Base-by-base conservation (phyloP, 2,888 invertebrate genomes). In the Ennomos fuscantarius region DNA sequence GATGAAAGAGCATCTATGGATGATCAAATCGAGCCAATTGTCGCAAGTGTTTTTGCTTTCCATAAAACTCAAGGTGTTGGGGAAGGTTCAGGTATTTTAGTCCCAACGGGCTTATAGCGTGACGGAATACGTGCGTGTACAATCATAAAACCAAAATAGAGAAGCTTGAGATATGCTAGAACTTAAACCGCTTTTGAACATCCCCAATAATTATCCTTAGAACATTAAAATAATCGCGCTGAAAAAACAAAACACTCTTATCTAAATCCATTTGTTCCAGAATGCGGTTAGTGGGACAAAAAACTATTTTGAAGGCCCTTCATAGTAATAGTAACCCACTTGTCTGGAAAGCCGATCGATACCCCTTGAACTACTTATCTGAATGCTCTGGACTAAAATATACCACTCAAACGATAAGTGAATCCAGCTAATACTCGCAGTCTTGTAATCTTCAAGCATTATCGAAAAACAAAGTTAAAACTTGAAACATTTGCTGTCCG, bases 211-310 rank as follows among this genome's bases (percentile, higher is more conserved):
- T 53, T 52, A 60, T 63, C 45, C 45, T 56, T 60, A 50, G 58
- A 51, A 63, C 63, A 61, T 63, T 67, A 65, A 63, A 65, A 62
- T 51, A 55, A 64, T 66, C 65, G 44, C 53, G 49, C 37, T 45
- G 40, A 63, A 65, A 64, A 58, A 58, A 64, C 65, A 62, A 63
- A 62, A 61, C 60, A 55, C 52, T 60, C 62, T 76, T 78, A 78
- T 77, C 78, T 68, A 50, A 63, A 64, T 65, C 66, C 68, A 67
- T 66, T 69, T 68, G 66, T 69, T 72, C 69, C 72, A 62, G 72
- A 86, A 85, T 70, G 77, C 78, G 89, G 90, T 89, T 86, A 90
- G 74, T 86, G 71, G 87, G 70, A 72, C 87, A 86, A 84, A 89
- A 88, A 87, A 84, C 73, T 72, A 76, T 79, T 78, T 69, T 69